A percentile compares a stretch with the other conserved stretches of the same genome.
Evolutionary conservation across 2,797 vertebrate species (phyloP).

Genomic region (Cyprinodon diabolis): DNA sequence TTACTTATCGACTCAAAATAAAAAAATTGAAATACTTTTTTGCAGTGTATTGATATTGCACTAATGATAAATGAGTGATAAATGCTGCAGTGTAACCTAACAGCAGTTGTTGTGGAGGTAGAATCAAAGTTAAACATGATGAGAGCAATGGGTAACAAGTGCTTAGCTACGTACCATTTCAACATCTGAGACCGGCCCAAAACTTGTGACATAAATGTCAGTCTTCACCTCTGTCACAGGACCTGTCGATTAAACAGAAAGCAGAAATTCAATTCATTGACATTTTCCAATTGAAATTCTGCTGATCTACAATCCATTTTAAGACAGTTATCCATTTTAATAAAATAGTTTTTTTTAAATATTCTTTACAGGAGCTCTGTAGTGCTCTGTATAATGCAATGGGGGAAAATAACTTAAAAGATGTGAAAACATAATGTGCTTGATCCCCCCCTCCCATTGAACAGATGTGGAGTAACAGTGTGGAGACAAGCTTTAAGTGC

Average conservation of each 20-base stretch:
- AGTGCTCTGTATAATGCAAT: slow-evolving; percentile 43
- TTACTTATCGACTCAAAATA: too few species aligned
- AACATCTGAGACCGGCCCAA: slow-evolving; percentile 98
- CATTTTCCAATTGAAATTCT: slow-evolving; percentile 19
- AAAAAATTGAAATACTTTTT: too few species aligned
- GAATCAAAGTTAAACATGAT: background rate
- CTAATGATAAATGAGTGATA: background rate
- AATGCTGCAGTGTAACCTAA: background rate
- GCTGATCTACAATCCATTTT: background rate
- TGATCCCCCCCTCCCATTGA: slow-evolving; percentile 7
- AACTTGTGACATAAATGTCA: slow-evolving; percentile 99
- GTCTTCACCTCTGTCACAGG: slow-evolving; percentile 99
- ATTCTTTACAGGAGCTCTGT: slow-evolving; percentile 24
- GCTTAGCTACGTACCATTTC: slow-evolving; percentile 91
- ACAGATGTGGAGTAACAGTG: slow-evolving; percentile 18
- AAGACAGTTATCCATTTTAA: slow-evolving; percentile 18
- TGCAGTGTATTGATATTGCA: background rate
- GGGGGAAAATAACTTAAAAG: slow-evolving; percentile 41
- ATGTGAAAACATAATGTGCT: slow-evolving; percentile 57
- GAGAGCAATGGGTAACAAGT: background rate
- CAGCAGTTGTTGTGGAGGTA: background rate
- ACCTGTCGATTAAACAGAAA: slow-evolving; percentile 79
- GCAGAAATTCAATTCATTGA: background rate
- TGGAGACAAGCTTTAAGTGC: slow-evolving; percentile 9
- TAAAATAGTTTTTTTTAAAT: slow-evolving; percentile 26